A percentile compares a stretch with the other conserved stretches of the same genome.
These are phyloP conservation scores for Petrolisthes cinctipes DNA, from an alignment of 2,888 invertebrate genomes.

Conservation along the genomic window DNA sequence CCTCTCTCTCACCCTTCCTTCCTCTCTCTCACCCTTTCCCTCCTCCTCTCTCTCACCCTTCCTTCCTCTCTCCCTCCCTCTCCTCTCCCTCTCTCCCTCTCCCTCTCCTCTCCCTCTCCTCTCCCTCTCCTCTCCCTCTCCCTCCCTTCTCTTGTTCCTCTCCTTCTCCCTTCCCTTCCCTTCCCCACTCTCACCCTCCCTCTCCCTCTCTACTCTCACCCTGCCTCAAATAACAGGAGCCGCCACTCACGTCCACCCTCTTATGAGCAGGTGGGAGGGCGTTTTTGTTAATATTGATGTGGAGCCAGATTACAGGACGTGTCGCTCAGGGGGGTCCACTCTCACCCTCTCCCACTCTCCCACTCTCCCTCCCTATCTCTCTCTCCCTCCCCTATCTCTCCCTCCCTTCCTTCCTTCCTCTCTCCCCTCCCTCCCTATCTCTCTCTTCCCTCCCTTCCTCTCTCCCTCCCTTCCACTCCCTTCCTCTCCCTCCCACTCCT, in stretches of 20 bases:
- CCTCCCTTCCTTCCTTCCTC: neutral
- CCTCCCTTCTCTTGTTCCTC: neutral
- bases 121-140: neutral
- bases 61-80: neutral
- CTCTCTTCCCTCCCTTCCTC: neutral
- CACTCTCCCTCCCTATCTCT: neutral
- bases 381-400: neutral
- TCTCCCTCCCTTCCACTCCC: neutral
- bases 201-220: neutral
- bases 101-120: neutral
- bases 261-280: neutral
- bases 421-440: neutral
- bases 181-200: neutral
- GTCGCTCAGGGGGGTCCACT: no score
- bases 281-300: constrained; percentile 28
- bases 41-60: neutral
- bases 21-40: neutral
- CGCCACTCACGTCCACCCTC: constrained; percentile 5
- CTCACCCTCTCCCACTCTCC: neutral
- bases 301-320: constrained; percentile 32
- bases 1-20: neutral
- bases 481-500: neutral
- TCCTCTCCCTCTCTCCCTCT: neutral
- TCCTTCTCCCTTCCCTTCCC: neutral
- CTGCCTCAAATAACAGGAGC: constrained; percentile 19